A percentile compares a stretch with the other conserved stretches of the same genome.
Conservation (phyloP, 53 echinoderm and acorn worm genomes). For the Holothuria scabra region DNA sequence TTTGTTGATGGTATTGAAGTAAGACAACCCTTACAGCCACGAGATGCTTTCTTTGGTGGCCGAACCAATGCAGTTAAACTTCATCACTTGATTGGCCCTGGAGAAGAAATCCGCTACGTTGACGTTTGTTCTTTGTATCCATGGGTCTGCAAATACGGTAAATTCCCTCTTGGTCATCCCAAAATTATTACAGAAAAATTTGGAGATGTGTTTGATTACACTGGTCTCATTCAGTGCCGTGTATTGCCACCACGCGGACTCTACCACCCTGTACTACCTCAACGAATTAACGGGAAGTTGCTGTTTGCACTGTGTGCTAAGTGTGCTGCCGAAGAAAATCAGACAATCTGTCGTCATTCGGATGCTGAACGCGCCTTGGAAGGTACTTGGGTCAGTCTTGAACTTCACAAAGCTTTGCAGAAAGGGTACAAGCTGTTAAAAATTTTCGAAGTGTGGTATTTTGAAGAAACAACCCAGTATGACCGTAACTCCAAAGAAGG, state of each 20-base stretch:
- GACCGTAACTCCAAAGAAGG: slow-evolving; percentile 38
- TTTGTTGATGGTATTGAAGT: no score
- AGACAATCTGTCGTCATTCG: slow-evolving; percentile 50
- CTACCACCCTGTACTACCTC: slow-evolving; percentile 68
- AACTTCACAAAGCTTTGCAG: slow-evolving; percentile 70
- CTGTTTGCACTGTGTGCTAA: slow-evolving; percentile 71
- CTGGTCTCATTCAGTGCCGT: slow-evolving; percentile 67
- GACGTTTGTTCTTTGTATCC: no score
- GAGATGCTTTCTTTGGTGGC: no score
- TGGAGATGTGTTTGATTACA: slow-evolving; percentile 48
- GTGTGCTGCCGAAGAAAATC: slow-evolving; percentile 28
- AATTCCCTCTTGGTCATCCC: slow-evolving; percentile 68
- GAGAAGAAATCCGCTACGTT: no score
- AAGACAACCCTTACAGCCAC: no score
- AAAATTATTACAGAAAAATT: slow-evolving; percentile 52
- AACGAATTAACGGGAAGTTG: slow-evolving; percentile 50
- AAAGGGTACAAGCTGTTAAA: slow-evolving; percentile 55
- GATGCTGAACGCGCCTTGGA: slow-evolving; percentile 48
- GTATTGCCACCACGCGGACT: slow-evolving; percentile 60
- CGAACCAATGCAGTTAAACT: no score
- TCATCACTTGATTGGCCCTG: no score
- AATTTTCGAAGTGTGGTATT: no score
- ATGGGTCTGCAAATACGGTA: not conserved
- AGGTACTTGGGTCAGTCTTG: slow-evolving; percentile 71
- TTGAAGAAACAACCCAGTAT: no score